Conservation (phyloP, 2,797 vertebrate species). For the Lithobates pipiens region DNA sequence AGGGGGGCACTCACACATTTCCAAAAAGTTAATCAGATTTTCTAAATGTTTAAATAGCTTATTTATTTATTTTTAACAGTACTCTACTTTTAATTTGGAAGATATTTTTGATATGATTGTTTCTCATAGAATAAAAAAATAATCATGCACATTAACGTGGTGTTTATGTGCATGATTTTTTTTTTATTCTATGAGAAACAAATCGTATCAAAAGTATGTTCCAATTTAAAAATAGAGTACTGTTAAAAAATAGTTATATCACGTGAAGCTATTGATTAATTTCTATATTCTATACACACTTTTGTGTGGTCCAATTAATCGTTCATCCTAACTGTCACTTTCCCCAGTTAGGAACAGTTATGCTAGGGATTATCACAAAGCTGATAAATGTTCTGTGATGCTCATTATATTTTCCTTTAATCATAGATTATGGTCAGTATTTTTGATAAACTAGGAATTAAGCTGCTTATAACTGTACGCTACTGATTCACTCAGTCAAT, state of each 20-base stretch:
- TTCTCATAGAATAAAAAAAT: no score
- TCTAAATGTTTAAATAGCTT: no score
- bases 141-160: no score
- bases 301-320: slow-evolving; percentile 22
- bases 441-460: slow-evolving; percentile 47
- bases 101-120: no score
- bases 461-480: slow-evolving; percentile 7
- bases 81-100: no score
- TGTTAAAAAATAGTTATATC: not conserved
- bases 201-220: no score
- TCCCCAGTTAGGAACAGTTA: slow-evolving; percentile 46
- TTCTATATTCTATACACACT: not conserved
- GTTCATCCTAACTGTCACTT: slow-evolving; percentile 31
- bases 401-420: slow-evolving; percentile 55
- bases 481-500: slow-evolving; percentile 10
- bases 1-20: no score
- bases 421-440: slow-evolving; percentile 43
- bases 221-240: no score
- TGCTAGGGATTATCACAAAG: slow-evolving; percentile 37
- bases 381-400: slow-evolving; percentile 55
- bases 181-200: no score
- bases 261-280: not conserved
- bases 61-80: no score
- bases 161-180: no score
- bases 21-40: no score